Evolutionary conservation across 2,888 invertebrate species (phyloP), one percentile per base, ranked within the genome.

Genomic region (Rotaria magnacalcarata): DNA sequence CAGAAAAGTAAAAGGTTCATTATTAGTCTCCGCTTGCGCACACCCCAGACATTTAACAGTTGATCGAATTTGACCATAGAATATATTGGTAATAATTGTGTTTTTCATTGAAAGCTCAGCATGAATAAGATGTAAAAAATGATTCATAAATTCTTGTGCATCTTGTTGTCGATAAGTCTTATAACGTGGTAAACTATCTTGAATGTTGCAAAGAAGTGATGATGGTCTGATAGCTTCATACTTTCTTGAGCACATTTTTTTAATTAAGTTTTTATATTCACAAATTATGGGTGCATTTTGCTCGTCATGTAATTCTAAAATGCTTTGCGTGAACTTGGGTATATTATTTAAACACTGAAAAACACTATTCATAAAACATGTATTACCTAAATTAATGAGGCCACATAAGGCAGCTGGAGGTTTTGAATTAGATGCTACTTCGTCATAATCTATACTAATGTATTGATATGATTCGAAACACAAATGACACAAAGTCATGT

Each of bases 41-140:
- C 93, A 93, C 80, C 92, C 92, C 0, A 93, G 93, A 89, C 93
- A 93, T 50, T 92, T 91, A 21, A 93, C 90, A 0, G 92, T 93
- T 3, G 93, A 93, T 89, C 93, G 93, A 50, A 93, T 90, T 86
- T 93, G 91, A 85, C 93, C 93, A 88, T 93, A 93, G 88, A 93
- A 92, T 52, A 91, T 90, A 89, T 93, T 93, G 0, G 93, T 92
- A 85, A 93, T 93, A 50, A 93, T 90, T 74, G 93, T 93, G 88
- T 93, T 92, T 19, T 19, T 67, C 10, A 6, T 27, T 14, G 67
- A 67, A 19, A 67, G 4, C 34, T 67, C 67, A 16, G 67, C 34
- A 34, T 67, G 67, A 34, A 67, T 67, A 27, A 67, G 67, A 67
- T 67, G 5, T 16, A 67, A 19, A 27, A 67, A 67, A 67, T 67